A percentile compares a stretch with the other conserved stretches of the same genome.
Conservation (phyloP, 1,140 invertebrate genomes). For the Orussus abietinus region DNA sequence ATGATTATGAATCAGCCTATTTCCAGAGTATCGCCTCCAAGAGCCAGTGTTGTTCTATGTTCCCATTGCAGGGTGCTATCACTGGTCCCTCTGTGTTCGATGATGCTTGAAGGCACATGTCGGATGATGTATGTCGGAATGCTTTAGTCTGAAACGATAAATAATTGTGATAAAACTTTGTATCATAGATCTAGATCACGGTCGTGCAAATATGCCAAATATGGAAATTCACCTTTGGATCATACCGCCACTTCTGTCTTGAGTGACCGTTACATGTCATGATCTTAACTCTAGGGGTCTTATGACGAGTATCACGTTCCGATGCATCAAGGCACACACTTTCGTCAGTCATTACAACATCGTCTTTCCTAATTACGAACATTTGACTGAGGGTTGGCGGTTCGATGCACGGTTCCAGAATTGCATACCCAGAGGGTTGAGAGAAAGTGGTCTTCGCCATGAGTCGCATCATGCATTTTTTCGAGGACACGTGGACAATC, state of each 20-base stretch:
- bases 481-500: slow-evolving; percentile 52
- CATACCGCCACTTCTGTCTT: slow-evolving; percentile 64
- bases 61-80: slow-evolving; percentile 51
- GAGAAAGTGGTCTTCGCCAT: slow-evolving; percentile 55
- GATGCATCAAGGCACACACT: slow-evolving; percentile 69
- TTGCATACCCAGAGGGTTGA: slow-evolving; percentile 63
- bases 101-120: slow-evolving; percentile 57
- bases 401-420: slow-evolving; percentile 54
- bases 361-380: slow-evolving; percentile 68
- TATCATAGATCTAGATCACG: slow-evolving; percentile 6
- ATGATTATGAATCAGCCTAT: slow-evolving; percentile 22
- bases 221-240: slow-evolving; percentile 46
- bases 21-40: slow-evolving; percentile 54
- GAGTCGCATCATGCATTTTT: slow-evolving; percentile 62
- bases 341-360: slow-evolving; percentile 69
- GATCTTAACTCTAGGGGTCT: slow-evolving; percentile 59
- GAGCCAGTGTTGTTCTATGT: slow-evolving; percentile 55
- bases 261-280: slow-evolving; percentile 62
- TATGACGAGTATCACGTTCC: slow-evolving; percentile 49
- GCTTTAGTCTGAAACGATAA: slow-evolving; percentile 48
- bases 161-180: slow-evolving; percentile 14
- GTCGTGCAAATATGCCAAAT: background rate
- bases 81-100: slow-evolving; percentile 46
- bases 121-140: slow-evolving; percentile 52
- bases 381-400: slow-evolving; percentile 61